A percentile compares a stretch with the other conserved stretches of the same genome.
These are phyloP conservation scores for Ischnus inquisitorius DNA, from an alignment of 2,888 invertebrate species.

Conservation along the genomic window DNA sequence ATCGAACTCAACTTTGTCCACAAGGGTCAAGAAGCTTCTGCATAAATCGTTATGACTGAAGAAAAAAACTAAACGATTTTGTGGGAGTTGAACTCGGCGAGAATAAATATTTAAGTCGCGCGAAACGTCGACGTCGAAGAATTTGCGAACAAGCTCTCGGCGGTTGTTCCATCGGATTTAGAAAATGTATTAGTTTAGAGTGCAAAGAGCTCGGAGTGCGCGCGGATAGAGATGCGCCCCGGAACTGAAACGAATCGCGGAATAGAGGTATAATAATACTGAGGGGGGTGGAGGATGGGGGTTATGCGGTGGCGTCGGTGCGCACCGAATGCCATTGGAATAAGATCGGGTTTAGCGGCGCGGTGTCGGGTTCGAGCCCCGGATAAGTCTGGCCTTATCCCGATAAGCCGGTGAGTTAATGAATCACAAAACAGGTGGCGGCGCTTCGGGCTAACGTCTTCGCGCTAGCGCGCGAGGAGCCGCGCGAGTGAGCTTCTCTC, in stretches of 20 bases:
- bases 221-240: conserved; percentile 31
- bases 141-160: conserved; percentile 53
- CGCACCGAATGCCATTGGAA: conserved; percentile 82
- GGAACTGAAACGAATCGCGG: conserved; percentile 59
- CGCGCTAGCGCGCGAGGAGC: conserved; percentile 54
- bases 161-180: conserved; percentile 51
- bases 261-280: conserved; percentile 63
- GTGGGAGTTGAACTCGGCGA: not conserved
- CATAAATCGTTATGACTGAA: not conserved
- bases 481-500: not conserved
- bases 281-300: not conserved
- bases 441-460: conserved; percentile 75
- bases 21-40: conserved; percentile 33
- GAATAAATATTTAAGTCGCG: not conserved
- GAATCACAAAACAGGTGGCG: conserved; percentile 86
- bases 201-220: conserved; percentile 42
- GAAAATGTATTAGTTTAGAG: conserved; percentile 60
- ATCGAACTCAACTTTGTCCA: conserved; percentile 51
- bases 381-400: conserved; percentile 85
- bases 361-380: conserved; percentile 85
- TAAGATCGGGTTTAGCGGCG: conserved; percentile 85
- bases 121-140: conserved; percentile 29
- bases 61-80: not conserved
- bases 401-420: conserved; percentile 86
- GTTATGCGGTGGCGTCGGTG: conserved; percentile 68